phyloP scores from a whole-genome alignment of 1,140 invertebrate genomes.

The Cydia fagiglandana region DNA sequence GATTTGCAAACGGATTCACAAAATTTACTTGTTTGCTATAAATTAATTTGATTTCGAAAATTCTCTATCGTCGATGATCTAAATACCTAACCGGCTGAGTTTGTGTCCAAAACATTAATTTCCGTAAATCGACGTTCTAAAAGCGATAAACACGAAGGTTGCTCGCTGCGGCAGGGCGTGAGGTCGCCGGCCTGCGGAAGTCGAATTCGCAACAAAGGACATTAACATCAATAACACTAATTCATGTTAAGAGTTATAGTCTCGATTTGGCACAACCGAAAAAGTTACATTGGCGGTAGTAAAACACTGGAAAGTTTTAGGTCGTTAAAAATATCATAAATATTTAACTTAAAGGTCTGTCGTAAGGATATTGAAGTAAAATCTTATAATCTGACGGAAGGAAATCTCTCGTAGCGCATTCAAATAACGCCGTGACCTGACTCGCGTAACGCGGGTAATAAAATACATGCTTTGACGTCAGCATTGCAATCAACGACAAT shows the following conservation, averaged over 20 bases:
- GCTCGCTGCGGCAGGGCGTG: constrained; percentile 44
- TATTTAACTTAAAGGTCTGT: background rate
- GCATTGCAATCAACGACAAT: background rate
- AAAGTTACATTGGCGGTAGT: constrained; percentile 14
- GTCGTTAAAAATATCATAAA: background rate
- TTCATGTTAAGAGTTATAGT: constrained; percentile 17
- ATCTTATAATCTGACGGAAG: background rate
- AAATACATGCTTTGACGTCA: constrained; percentile 20
- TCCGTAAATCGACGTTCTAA: constrained; percentile 41
- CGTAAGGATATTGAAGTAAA: constrained; percentile 8
- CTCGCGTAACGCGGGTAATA: background rate
- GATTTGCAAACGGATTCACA: background rate
- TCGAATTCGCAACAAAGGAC: constrained; percentile 49
- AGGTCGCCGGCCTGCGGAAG: constrained; percentile 52
- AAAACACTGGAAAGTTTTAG: constrained; percentile 7
- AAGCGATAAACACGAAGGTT: constrained; percentile 42
- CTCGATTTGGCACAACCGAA: constrained; percentile 18
- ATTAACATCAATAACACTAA: constrained; percentile 27
- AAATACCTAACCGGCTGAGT: constrained; percentile 22
- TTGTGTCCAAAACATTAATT: constrained; percentile 39
- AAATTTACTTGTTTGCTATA: background rate
- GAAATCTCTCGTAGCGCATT: background rate
- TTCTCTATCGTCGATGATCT: background rate
- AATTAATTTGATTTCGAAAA: background rate
- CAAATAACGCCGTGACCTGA: constrained; percentile 3